Evolutionary conservation across 1,140 invertebrate species (phyloP), one percentile per base, ranked within the genome.

Genomic region (Trichomalopsis sarcophagae): DNA sequence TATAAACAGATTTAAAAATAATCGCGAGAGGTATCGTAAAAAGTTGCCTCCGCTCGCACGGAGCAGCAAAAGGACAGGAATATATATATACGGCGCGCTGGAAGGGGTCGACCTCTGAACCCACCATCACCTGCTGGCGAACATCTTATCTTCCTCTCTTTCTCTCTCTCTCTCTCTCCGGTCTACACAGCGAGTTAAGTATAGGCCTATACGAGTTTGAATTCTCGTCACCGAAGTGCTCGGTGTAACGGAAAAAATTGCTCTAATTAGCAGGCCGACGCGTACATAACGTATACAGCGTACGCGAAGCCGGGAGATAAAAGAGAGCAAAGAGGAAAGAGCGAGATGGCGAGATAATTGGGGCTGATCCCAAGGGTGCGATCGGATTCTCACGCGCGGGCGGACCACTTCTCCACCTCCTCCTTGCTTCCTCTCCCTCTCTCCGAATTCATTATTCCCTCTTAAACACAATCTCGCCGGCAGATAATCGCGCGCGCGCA

Each of bases 61-160:
- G 40, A 44, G 40, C 40, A 10, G 84, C 33, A 66, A 85, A 81
- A 81, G 73, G 78, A 85, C 84, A 85, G 78, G 55, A 76, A 85
- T 85, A 85, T 73, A 85, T 85, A 85, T 73, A 55, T 86, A 82
- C 73, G 73, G 66, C 14, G 14, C 17, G 80, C 30, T 81, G 75
- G 84, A 86, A 86, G 84, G 84, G 80, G 84, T 71, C 62, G 80
- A 86, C 84, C 84, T 86, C 74, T 86, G 84, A 86, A 85, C 84
- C 55, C 68, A 86, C 80, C 84, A 86, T 86, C 84, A 86, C 84
- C 84, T 86, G 84, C 66, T 86, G 80, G 74, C 11, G 80, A 86
- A 86, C 80, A 82, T 78, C 68, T 82, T 74, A 82, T 82, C 62
- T 33, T 17, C 62, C 47, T 66, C 71, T 80, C 83, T 85, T 36